phyloP scores from a whole-genome alignment of 53 echinoderm and acorn worm genomes.

The Actinopyga echinites region DNA sequence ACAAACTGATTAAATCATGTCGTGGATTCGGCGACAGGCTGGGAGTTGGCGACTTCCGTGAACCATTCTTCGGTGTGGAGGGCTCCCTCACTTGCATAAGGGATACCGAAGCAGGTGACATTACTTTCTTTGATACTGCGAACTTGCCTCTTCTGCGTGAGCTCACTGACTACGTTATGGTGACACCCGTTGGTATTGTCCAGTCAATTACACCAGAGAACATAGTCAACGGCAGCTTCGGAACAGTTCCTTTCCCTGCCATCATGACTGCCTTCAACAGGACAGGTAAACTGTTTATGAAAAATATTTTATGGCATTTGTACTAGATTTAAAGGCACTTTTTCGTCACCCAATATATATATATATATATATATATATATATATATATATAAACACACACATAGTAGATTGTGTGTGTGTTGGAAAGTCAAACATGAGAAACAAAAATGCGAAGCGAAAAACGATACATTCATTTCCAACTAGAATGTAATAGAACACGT shows the following conservation, averaged over 20 bases:
- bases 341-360: too few relatives aligned
- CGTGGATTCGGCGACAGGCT: slow-evolving; percentile 42
- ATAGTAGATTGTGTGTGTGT: too few relatives aligned
- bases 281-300: slow-evolving; percentile 81
- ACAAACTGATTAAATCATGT: slow-evolving; percentile 66
- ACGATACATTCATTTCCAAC: too few relatives aligned
- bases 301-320: too few relatives aligned
- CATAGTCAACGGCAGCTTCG: slow-evolving; percentile 81
- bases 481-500: too few relatives aligned
- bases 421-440: too few relatives aligned
- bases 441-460: too few relatives aligned
- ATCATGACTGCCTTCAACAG: slow-evolving; percentile 77
- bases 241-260: slow-evolving; percentile 69
- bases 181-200: slow-evolving; percentile 83
- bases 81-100: slow-evolving; percentile 74
- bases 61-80: slow-evolving; percentile 67
- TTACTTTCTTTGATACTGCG: slow-evolving; percentile 76
- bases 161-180: slow-evolving; percentile 61
- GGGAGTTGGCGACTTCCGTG: slow-evolving; percentile 42
- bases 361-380: too few relatives aligned
- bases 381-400: too few relatives aligned
- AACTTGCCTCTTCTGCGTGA: neutral
- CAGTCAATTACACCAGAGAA: slow-evolving; percentile 64
- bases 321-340: too few relatives aligned
- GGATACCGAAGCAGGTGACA: slow-evolving; percentile 66